Evolutionary conservation across 37 sponge, comb jelly and placozoan genomes (phyloP), one percentile per base, ranked within the genome.

Genomic region (Diacarnus erythraeanus): DNA sequence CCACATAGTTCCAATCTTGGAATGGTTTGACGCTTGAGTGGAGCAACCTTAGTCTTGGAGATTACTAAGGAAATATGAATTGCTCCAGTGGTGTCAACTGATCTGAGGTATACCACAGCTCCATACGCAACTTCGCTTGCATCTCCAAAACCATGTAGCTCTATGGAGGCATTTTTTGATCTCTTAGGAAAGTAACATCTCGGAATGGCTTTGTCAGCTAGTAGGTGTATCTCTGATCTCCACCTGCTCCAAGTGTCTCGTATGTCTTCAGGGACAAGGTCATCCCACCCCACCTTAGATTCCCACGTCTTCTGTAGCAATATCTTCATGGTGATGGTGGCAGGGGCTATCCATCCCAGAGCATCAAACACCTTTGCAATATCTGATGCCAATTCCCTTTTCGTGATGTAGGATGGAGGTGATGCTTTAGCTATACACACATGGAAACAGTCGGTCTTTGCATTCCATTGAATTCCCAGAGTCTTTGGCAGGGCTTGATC

Each of bases 301-400:
- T 65, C 35, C 66, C 66, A 30, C 2, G 33, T 3, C 3, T 2
- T 2, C 33, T 65, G 31, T 2, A 65, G 15, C 66, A 25, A 35
- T 34, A 65, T 65, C 2, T 65, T 65, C 3, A 30, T 3, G 2
- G 3, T 25, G 31, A 65, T 20, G 2, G 33, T 65, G 34, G 34
- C 31, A 12, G 66, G 66, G 9, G 66, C 36, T 10, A 51, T 54
- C 77, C 76, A 76, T 47, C 84, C 70, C 31, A 83, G 63, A 22
- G 71, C 51, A 34, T 84, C 78, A 58, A 84, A 84, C 0, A 71
- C 71, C 31, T 47, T 74, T n/a, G 84, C 73, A 40, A 83, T 42
- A 37, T 83, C 76, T 18, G 83, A 75, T 5, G 44, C 35, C 15
- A 74, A 57, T 5, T 17, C 5, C 15, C 76, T 57, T 42, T 83